Conservation (phyloP, 2,797 vertebrate species). For the Botia kubotai region DNA sequence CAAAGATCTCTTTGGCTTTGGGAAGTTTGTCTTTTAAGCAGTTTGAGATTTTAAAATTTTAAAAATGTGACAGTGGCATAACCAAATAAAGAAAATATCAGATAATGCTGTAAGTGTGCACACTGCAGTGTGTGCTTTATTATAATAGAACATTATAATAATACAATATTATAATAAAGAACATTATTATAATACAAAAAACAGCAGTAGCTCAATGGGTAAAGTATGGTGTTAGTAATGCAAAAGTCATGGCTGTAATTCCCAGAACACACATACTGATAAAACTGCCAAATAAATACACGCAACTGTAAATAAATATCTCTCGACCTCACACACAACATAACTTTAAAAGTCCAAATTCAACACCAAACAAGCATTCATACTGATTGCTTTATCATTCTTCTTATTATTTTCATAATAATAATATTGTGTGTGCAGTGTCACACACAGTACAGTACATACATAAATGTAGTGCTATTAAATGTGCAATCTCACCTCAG, state of each 20-base stretch:
- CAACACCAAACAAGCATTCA: too few relatives aligned
- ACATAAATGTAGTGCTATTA: background rate
- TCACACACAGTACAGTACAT: background rate
- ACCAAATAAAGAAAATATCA: background rate
- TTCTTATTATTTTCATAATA: background rate
- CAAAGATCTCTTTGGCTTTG: slow-evolving; percentile 54
- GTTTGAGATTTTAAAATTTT: background rate
- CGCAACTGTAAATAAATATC: too few relatives aligned
- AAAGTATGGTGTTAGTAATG: background rate
- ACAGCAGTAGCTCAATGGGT: background rate
- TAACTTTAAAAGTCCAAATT: too few relatives aligned
- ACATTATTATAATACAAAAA: background rate
- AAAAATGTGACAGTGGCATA: too few relatives aligned
- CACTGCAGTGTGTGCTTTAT: background rate
- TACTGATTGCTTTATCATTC: background rate
- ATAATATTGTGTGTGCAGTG: background rate
- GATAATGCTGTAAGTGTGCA: background rate
- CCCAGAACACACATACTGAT: background rate
- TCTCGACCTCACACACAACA: too few relatives aligned
- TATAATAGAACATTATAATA: background rate
- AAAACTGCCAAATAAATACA: too few relatives aligned
- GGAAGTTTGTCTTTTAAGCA: background rate
- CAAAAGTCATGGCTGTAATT: background rate
- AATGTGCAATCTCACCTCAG: slow-evolving; percentile 71
- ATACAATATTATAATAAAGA: background rate